Percentiles rank a stretch among this genome's conserved stretches.
Conservation (phyloP, 2,113 vertebrate genomes). For the Engystomops pustulosus region DNA sequence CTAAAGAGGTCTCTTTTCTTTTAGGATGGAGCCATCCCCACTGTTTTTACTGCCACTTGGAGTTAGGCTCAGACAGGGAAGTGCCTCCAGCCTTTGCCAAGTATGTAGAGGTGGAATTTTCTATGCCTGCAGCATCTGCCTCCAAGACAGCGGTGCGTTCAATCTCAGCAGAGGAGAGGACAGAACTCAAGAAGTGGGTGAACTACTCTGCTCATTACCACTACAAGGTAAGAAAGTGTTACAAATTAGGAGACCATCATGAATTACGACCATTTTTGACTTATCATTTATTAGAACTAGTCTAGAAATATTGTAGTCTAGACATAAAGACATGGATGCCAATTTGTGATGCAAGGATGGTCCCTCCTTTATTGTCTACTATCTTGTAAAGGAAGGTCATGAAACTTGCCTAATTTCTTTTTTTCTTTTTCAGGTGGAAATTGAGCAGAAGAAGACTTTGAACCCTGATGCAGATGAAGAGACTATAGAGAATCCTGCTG, state of each 20-base stretch:
- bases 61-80: conserved; percentile 88
- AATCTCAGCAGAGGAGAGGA: conserved; percentile 81
- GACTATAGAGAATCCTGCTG: conserved; percentile 71
- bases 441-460: conserved; percentile 81
- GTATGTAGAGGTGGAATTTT: conserved; percentile 83
- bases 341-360: background rate
- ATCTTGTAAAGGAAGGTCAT: no score
- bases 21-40: conserved; percentile 85
- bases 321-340: background rate
- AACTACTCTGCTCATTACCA: conserved; percentile 87
- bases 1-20: conserved; percentile 34
- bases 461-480: conserved; percentile 71
- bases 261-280: no score
- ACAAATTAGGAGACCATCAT: no score
- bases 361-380: no score
- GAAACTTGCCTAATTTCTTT: no score
- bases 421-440: conserved; percentile 79
- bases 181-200: conserved; percentile 84
- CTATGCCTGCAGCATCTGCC: conserved; percentile 85
- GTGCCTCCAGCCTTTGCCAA: conserved; percentile 81
- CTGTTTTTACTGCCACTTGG: conserved; percentile 89
- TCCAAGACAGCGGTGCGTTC: conserved; percentile 83
- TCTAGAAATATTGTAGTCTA: no score
- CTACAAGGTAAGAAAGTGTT: conserved; percentile 81
- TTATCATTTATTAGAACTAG: no score